Evolutionary conservation across 2,888 invertebrate species (phyloP), one percentile per base, ranked within the genome.

Genomic region (Actias luna): DNA sequence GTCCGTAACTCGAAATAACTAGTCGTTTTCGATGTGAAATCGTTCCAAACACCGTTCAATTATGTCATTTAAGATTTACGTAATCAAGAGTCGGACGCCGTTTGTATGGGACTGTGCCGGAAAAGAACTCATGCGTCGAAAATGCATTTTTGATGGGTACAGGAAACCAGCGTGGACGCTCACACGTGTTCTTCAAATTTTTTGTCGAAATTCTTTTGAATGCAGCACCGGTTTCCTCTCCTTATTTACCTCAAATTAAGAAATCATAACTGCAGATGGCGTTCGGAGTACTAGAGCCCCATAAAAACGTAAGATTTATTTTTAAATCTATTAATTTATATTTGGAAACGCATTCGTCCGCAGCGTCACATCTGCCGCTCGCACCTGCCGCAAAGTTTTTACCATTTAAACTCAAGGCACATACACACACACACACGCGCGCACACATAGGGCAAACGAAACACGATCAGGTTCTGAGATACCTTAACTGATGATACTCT

Each of bases 321-420:
- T 75, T 75, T 70, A 75, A 76, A 72, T 68, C 67, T 66, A 69
- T 67, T 69, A 72, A 72, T 77, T 80, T 72, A 73, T 71, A 62
- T 68, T 71, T 74, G 74, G 76, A 79, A 78, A 80, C 74, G 75
- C 69, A 74, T 73, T 77, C 76, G 73, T 73, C 72, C 73, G 67
- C 22, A 50, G 71, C 70, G 69, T 57, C 63, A 77, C 87, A 87
- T 86, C 87, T 86, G 85, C 80, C 76, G 76, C 66, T 67, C 74
- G 79, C 85, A 85, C 85, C 85, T 86, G 84, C 81, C 77, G 70
- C 63, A 72, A 72, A 69, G 75, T 83, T 85, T 83, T 85, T 83
- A 81, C 75, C 67, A 74, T 74, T 71, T 10, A 50, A n/a, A 50
- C 46, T 50, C 12, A 25, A 72, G n/a, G n/a, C n/a, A n/a, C n/a